Evolutionary conservation across 1,140 invertebrate species (phyloP), one percentile per base, ranked within the genome.

Genomic region (Leucophenga varia): DNA sequence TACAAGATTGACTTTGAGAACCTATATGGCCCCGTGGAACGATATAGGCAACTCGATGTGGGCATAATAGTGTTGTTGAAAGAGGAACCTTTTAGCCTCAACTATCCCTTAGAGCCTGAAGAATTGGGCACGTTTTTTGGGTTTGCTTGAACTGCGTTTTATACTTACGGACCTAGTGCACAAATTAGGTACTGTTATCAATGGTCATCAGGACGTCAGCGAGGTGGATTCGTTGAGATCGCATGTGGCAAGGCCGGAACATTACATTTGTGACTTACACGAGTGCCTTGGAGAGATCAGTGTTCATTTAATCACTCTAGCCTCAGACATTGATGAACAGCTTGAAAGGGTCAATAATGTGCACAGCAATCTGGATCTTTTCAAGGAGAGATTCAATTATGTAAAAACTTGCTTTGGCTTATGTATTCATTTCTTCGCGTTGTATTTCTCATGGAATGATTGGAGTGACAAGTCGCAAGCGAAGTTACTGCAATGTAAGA

Each of bases 401-500:
- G 70, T 85, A 3, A 82, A 79, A 39, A 58, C 69, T 2, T 82
- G 83, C 22, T 81, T 84, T 37, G 78, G 78, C 28, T 68, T 85
- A 2, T 77, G 87, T 35, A 69, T 90, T 10, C 76, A 79, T 28
- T 72, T 81, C 8, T 65, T 87, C 3, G 78, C 77, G 3, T 75
- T 79, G 19, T 79, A 87, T 41, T 87, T 93, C 46, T 83, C 82
- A 35, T 93, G 90, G 90, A 81, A 82, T 59, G 87, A 86, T 37
- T 90, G 90, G 72, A 78, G 80, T 43, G 81, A 81, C 59, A 72
- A 76, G 2, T 78, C 78, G 32, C 79, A 85, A 49, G 60, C 77
- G 3, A 52, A 64, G n/a, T n/a, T n/a, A n/a, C n/a, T n/a, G n/a
- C n/a, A n/a, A n/a, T n/a, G n/a, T n/a, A n/a, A n/a, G n/a, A n/a